Conservation (phyloP, 2,113 vertebrate genomes). For the Pelusios castaneus region DNA sequence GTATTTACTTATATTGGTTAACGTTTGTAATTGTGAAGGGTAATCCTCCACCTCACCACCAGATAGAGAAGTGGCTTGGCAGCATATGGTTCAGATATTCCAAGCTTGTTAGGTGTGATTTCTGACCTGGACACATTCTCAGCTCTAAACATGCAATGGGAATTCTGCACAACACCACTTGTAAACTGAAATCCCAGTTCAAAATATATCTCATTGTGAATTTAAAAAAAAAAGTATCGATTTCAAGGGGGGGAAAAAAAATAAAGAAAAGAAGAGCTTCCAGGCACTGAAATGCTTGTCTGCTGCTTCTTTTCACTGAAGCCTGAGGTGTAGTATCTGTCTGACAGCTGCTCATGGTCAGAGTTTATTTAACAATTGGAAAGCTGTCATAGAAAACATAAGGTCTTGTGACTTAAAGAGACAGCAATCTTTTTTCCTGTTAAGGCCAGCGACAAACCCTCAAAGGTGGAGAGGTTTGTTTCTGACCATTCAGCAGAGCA, state of each 20-base stretch:
- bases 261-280: neutral
- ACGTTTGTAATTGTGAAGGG: neutral
- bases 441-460: constrained; percentile 18
- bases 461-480: neutral
- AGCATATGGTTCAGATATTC: neutral
- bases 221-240: neutral
- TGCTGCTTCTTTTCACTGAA: constrained; percentile 30
- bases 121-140: neutral
- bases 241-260: no score
- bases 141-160: neutral
- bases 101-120: neutral
- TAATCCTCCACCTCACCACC: neutral
- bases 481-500: neutral
- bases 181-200: neutral
- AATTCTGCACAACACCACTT: neutral
- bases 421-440: constrained; percentile 20
- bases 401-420: constrained; percentile 64
- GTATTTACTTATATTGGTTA: neutral
- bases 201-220: no score
- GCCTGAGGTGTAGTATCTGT: constrained; percentile 38
- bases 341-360: constrained; percentile 65
- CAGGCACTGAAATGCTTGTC: neutral
- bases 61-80: neutral
- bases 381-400: constrained; percentile 56
- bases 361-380: constrained; percentile 71